Percentiles rank a stretch among this genome's conserved stretches.
These are phyloP conservation scores for Sogatella furcifera DNA, from an alignment of 1,140 invertebrate species.

Conservation along the genomic window DNA sequence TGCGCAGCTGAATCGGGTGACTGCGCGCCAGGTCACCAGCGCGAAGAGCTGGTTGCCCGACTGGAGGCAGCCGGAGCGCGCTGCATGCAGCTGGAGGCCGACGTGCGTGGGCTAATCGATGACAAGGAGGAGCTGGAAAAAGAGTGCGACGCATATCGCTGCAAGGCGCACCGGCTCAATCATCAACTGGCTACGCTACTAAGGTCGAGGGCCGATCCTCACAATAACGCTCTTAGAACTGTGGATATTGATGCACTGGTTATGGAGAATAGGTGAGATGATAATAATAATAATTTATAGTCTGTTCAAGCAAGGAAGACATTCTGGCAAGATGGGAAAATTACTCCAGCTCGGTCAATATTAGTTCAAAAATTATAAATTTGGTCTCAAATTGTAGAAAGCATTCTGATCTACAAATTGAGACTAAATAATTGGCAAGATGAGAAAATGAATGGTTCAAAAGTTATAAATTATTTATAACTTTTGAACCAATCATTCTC, in stretches of 20 bases:
- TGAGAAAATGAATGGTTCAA: too few relatives aligned
- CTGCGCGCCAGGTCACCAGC: constrained; percentile 22
- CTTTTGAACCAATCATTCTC: too few relatives aligned
- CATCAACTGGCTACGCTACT: constrained; percentile 67
- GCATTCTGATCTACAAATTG: too few relatives aligned
- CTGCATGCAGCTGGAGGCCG: constrained; percentile 52
- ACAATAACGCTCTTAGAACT: constrained; percentile 40
- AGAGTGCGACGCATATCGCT: constrained; percentile 75
- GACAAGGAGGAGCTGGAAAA: constrained; percentile 76
- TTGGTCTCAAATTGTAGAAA: too few relatives aligned
- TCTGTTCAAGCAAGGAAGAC: too few relatives aligned
- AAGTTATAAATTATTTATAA: too few relatives aligned
- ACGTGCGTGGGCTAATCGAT: constrained; percentile 66
- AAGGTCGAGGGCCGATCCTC: constrained; percentile 16
- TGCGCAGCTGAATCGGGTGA: constrained; percentile 11
- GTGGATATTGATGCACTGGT: constrained; percentile 73
- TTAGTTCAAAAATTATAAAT: too few relatives aligned
- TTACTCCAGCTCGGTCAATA: too few relatives aligned
- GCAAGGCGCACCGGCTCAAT: constrained; percentile 73
- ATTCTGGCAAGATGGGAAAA: too few relatives aligned
- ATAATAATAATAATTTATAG: too few relatives aligned
- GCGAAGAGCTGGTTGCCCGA: constrained; percentile 21
- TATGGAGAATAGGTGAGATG: constrained; percentile 63
- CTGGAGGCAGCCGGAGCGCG: constrained; percentile 9
- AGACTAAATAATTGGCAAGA: too few relatives aligned